A percentile compares a stretch with the other conserved stretches of the same genome.
Evolutionary conservation across 2,888 invertebrate species (phyloP).

Genomic region (Cryptocephalus moraei): DNA sequence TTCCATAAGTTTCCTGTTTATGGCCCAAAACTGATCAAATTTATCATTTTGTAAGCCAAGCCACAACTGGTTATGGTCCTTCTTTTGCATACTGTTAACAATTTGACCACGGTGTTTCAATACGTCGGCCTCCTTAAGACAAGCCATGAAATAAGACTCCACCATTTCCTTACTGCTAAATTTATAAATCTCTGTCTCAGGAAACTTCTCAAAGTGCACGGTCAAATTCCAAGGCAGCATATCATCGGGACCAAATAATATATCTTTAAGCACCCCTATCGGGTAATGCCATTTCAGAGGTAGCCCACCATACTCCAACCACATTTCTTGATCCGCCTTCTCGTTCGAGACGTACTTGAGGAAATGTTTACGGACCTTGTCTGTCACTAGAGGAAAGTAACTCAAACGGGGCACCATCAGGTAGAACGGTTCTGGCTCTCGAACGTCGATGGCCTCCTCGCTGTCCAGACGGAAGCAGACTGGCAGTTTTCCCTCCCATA

Average conservation of each 20-base stretch:
- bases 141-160: slow-evolving; percentile 90
- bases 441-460: slow-evolving; percentile 80
- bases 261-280: slow-evolving; percentile 87
- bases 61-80: slow-evolving; percentile 96
- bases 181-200: slow-evolving; percentile 77
- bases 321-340: slow-evolving; percentile 79
- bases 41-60: slow-evolving; percentile 89
- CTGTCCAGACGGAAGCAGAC: slow-evolving; percentile 83
- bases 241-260: slow-evolving; percentile 52
- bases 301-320: slow-evolving; percentile 87
- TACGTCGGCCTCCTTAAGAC: slow-evolving; percentile 96
- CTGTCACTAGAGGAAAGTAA: slow-evolving; percentile 90
- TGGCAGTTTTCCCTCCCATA: slow-evolving; percentile 94
- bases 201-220: slow-evolving; percentile 92
- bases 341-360: slow-evolving; percentile 69
- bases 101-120: slow-evolving; percentile 88
- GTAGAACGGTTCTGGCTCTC: slow-evolving; percentile 87
- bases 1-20: slow-evolving; percentile 94
- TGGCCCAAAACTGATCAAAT: slow-evolving; percentile 98
- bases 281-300: slow-evolving; percentile 86
- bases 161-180: slow-evolving; percentile 84
- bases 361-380: slow-evolving; percentile 90
- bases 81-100: slow-evolving; percentile 86
- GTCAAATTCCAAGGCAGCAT: slow-evolving; percentile 87
- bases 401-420: slow-evolving; percentile 88